A percentile compares a stretch with the other conserved stretches of the same genome.
Evolutionary conservation across 1,140 invertebrate species (phyloP).

Genomic region (Formica exsecta): DNA sequence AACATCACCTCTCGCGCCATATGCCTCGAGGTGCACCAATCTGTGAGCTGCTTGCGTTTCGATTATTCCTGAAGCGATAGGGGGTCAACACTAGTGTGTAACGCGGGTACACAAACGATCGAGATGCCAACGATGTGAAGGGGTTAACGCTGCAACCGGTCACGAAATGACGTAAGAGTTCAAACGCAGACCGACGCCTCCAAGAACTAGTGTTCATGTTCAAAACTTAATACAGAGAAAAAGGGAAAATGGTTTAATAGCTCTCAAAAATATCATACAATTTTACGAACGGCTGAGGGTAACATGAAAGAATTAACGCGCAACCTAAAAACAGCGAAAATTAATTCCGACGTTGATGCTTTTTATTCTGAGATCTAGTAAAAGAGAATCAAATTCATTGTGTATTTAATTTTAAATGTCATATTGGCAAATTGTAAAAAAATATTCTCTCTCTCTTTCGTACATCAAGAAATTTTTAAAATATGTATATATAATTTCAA

Average conservation of each 20-base stretch:
- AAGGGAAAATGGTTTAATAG: neutral
- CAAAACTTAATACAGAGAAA: neutral
- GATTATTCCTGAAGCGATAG: conserved; percentile 57
- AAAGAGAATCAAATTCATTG: neutral
- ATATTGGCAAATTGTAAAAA: neutral
- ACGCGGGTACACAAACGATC: conserved; percentile 25
- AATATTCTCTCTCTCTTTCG: neutral
- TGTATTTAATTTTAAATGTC: no score
- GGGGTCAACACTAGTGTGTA: neutral
- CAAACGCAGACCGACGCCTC: neutral
- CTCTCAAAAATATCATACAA: neutral
- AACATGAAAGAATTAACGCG: neutral
- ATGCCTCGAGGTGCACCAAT: conserved; percentile 74
- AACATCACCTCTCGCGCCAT: conserved; percentile 70
- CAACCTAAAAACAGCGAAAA: neutral
- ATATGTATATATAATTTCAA: neutral
- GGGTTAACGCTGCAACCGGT: conserved; percentile 20
- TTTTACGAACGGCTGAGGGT: neutral
- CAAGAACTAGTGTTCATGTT: neutral
- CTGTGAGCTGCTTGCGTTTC: conserved; percentile 62
- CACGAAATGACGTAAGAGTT: conserved; percentile 25
- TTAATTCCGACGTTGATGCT: neutral
- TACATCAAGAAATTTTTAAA: neutral
- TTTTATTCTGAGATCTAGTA: neutral
- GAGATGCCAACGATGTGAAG: neutral